Percentiles rank a stretch among this genome's conserved stretches.
Conservation (phyloP, 2,888 invertebrate species). For the Drosophila histrio region DNA sequence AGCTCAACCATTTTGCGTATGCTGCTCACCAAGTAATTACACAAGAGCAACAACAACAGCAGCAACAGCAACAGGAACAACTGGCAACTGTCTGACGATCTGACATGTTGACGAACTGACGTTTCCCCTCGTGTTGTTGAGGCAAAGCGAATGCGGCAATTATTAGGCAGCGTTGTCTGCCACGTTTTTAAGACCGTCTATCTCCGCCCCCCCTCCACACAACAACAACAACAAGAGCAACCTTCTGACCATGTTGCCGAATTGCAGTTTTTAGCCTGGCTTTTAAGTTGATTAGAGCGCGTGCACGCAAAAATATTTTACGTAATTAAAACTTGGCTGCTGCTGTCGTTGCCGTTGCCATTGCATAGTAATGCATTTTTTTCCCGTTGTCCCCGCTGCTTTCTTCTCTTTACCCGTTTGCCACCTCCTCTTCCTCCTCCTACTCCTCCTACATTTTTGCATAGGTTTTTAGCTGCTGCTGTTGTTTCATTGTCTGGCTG, state of each 20-base stretch:
- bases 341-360: constrained; percentile 29
- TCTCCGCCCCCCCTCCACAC: constrained; percentile 21
- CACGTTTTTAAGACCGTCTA: constrained; percentile 44
- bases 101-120: constrained; percentile 47
- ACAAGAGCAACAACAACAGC: constrained; percentile 52
- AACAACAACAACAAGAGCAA: constrained; percentile 30
- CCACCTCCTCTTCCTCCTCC: neutral
- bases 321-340: constrained; percentile 76
- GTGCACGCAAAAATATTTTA: constrained; percentile 75
- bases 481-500: constrained; percentile 53
- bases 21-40: constrained; percentile 73
- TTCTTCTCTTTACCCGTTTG: neutral
- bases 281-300: constrained; percentile 77
- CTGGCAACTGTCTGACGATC: constrained; percentile 12
- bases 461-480: constrained; percentile 17
- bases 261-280: constrained; percentile 65
- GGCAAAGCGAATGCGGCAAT: constrained; percentile 42
- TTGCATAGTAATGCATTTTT: constrained; percentile 63
- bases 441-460: constrained; percentile 31
- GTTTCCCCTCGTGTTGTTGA: constrained; percentile 7
- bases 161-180: constrained; percentile 50
- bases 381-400: neutral
- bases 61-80: constrained; percentile 20
- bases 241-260: constrained; percentile 64
- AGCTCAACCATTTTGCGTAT: constrained; percentile 74